Conservation (phyloP, 2,113 vertebrate species). For the Oncorhynchus tshawytscha region DNA sequence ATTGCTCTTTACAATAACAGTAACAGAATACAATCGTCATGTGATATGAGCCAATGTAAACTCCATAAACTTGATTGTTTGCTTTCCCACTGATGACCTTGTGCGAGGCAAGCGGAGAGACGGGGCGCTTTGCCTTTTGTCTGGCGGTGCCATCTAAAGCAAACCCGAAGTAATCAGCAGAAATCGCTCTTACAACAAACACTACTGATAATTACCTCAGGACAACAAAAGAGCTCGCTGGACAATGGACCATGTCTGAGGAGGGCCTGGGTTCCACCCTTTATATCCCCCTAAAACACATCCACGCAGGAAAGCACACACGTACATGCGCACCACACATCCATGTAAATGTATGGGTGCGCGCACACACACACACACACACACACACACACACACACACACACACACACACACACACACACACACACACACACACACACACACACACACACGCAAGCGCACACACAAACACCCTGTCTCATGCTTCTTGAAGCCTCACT, state of each 20-base stretch:
- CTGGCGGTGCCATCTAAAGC: conserved; percentile 31
- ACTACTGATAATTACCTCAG: conserved; percentile 43
- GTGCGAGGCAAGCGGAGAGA: background rate
- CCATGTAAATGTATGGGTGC: conserved; percentile 3
- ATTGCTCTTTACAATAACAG: no score
- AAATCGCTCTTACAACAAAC: conserved; percentile 39
- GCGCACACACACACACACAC: background rate
- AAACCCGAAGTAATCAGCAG: conserved; percentile 2
- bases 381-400: no score
- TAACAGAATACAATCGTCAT: background rate
- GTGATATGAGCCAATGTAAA: background rate
- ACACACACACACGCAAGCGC: background rate
- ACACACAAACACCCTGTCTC: no score
- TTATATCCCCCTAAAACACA: conserved; percentile 3
- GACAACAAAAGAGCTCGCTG: conserved; percentile 52
- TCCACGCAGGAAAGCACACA: conserved; percentile 23
- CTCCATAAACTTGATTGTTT: background rate
- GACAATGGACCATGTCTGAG: conserved; percentile 55
- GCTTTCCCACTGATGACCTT: background rate
- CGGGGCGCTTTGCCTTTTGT: conserved; percentile 10
- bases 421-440: background rate
- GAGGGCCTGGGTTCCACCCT: conserved; percentile 44
- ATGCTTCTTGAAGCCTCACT: background rate
- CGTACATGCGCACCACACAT: conserved; percentile 1
- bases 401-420: no score